Conservation (phyloP, 1,140 invertebrate genomes). For the Notospermus geniculatus region DNA sequence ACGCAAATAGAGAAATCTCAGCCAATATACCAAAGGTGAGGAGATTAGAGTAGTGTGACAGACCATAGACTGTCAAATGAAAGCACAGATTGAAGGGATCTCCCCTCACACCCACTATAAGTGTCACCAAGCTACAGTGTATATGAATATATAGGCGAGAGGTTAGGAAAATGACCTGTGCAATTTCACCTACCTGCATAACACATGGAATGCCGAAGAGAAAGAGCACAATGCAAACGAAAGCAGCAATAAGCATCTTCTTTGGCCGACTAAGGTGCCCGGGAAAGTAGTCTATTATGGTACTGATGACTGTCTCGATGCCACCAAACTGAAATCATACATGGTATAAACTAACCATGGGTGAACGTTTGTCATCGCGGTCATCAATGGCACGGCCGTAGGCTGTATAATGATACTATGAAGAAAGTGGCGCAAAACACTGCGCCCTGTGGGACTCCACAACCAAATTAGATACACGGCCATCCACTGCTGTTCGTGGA, state of each 20-base stretch:
- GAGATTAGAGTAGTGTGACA: neutral
- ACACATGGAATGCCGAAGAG: slow-evolving; percentile 67
- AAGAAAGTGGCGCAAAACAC: too few relatives aligned
- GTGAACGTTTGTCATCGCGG: too few relatives aligned
- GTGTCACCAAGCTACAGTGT: neutral
- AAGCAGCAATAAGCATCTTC: slow-evolving; percentile 29
- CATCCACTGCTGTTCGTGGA: neutral
- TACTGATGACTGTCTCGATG: slow-evolving; percentile 96
- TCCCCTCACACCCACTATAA: neutral
- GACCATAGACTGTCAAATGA: neutral
- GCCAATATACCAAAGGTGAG: neutral
- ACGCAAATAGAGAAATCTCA: too few relatives aligned
- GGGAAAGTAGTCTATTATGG: slow-evolving; percentile 94
- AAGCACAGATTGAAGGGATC: neutral
- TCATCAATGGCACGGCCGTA: too few relatives aligned
- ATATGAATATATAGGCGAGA: neutral
- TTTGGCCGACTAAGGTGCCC: slow-evolving; percentile 10
- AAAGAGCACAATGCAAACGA: slow-evolving; percentile 63
- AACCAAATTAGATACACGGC: neutral
- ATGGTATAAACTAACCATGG: neutral
- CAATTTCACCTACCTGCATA: neutral
- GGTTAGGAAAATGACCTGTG: neutral
- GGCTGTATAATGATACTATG: too few relatives aligned
- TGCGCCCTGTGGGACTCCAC: neutral
- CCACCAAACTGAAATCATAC: slow-evolving; percentile 78